phyloP scores from a whole-genome alignment of 2,797 vertebrate genomes.

The Arctocebus calabarensis region DNA sequence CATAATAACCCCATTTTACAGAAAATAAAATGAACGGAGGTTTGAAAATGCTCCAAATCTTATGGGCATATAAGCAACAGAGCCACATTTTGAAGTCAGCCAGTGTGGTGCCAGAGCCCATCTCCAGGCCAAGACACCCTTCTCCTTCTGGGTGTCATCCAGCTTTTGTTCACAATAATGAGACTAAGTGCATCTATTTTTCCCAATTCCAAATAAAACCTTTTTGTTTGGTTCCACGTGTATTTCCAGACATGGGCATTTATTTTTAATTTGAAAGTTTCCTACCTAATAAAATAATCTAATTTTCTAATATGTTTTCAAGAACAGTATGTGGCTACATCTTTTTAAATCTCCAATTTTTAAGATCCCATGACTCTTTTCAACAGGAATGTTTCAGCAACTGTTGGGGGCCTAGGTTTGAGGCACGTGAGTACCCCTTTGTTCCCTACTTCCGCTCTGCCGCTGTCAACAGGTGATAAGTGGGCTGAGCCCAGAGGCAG shows the following conservation, averaged over 20 bases:
- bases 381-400: neutral
- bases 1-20: neutral
- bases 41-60: conserved; percentile 24
- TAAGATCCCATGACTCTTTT: neutral
- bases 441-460: neutral
- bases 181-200: conserved; percentile 5
- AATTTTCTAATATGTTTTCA: conserved; percentile 52
- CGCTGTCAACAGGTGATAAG: neutral
- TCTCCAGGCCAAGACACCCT: neutral
- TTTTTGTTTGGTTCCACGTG: conserved; percentile 29
- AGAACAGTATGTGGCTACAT: neutral
- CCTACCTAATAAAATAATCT: conserved; percentile 56
- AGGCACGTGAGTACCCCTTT: neutral
- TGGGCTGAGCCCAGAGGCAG: neutral
- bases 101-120: neutral
- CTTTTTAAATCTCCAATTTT: conserved; percentile 9
- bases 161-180: neutral
- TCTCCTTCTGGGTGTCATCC: neutral
- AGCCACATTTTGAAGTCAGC: neutral
- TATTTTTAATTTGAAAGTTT: conserved; percentile 63
- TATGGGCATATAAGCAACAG: neutral
- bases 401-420: neutral
- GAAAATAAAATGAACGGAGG: conserved; percentile 32
- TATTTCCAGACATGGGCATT: conserved; percentile 57
- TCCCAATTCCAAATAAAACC: conserved; percentile 46